Evolutionary conservation across 2,113 vertebrate species (phyloP), one percentile per base, ranked within the genome.

Genomic region (Aythya baeri): DNA sequence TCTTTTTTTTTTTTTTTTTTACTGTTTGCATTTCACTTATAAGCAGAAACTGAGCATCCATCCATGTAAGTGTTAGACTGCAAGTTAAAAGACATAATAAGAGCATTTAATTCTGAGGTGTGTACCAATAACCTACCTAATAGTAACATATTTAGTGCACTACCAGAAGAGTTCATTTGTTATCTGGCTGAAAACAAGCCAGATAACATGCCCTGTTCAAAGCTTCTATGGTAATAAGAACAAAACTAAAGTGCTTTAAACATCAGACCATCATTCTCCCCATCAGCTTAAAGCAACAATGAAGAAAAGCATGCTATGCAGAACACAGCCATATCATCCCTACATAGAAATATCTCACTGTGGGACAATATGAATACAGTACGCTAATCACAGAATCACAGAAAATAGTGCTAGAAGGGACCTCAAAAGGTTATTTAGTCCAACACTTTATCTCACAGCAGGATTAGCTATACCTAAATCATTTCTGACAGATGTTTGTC

Each of bases 401-500:
- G 89, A 89, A 94, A 95, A 94, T 7, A 87, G 81, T 73, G 91
- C 89, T 92, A 92, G 89, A 93, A 95, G 89, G 93, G 44, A 92
- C 89, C 89, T 96, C 89, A 84, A 82, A 93, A 95, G 94, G 95
- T 96, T 94, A 96, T 95, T 97, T 91, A 93, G 84, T 84, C 77
- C 89, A 95, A 96, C 86, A 91, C 65, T 83, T 92, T 95, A 94
- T 94, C 91, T 94, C 95, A 92, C 87, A 96, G 95, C 62, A 96
- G 94, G 94, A 94, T 94, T 94, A 96, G 81, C 83, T 91, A 84
- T 36, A 96, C 58, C 95, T 97, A 94, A 96, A 96, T 97, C 84
- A 97, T 95, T 97, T 94, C 86, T 97, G 96, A 97, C 96, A 95
- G 92, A 92, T 95, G 95, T 97, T 96, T 96, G 95, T 96, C 96